phyloP scores from a whole-genome alignment of 2,113 vertebrate species.

The Oophaga pumilio region DNA sequence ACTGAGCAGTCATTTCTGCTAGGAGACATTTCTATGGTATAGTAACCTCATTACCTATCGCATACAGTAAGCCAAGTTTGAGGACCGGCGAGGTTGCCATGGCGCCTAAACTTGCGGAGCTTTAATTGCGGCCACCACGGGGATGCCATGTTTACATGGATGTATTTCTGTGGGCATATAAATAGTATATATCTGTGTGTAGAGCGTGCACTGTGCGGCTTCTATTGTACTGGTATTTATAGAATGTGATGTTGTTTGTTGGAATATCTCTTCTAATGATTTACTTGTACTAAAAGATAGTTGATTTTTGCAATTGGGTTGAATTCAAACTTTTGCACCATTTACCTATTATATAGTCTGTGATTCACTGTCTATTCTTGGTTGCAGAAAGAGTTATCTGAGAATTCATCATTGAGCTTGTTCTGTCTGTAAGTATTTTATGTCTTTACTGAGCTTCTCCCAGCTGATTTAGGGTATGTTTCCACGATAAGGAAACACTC shows the following conservation, averaged over 20 bases:
- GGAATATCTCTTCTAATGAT: neutral
- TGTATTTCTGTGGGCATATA: neutral
- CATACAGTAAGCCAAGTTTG: neutral
- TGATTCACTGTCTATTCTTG: no score
- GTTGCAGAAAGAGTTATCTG: no score
- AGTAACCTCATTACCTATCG: conserved; percentile 15
- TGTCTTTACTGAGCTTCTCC: no score
- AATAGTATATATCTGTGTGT: neutral
- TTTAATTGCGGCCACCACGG: neutral
- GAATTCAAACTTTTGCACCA: no score
- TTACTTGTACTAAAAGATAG: neutral
- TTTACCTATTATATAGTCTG: no score
- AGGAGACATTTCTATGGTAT: conserved; percentile 15
- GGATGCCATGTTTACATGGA: neutral
- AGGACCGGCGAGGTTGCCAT: conserved; percentile 5
- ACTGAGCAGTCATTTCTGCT: conserved; percentile 16
- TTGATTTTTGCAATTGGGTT: no score
- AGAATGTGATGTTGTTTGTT: neutral
- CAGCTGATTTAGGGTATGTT: no score
- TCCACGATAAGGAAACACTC: no score
- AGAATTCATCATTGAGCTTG: no score
- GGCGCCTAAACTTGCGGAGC: neutral
- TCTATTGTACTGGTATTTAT: neutral
- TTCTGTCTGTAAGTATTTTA: no score
- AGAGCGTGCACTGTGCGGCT: neutral